phyloP scores from a whole-genome alignment of 2,888 invertebrate species.

The Diploptera punctata region DNA sequence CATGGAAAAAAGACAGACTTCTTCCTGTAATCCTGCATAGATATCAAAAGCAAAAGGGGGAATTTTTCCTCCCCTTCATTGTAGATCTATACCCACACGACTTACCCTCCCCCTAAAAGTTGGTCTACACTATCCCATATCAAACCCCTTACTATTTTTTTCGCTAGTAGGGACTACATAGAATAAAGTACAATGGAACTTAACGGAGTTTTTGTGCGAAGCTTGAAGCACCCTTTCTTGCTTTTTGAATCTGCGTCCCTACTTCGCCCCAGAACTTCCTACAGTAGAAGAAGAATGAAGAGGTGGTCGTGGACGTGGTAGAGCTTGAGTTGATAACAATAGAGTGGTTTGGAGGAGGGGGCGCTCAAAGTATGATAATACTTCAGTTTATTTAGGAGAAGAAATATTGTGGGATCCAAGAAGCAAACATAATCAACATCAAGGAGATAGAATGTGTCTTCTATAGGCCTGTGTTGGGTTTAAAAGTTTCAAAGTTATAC shows the following conservation, averaged over 20 bases:
- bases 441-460: no score
- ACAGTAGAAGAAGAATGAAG: conserved; percentile 15
- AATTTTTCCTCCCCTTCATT: conserved; percentile 10
- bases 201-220: conserved; percentile 35
- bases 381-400: no score
- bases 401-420: no score
- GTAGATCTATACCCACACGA: conserved; percentile 3
- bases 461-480: no score
- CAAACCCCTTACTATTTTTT: conserved; percentile 16
- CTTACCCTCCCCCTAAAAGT: conserved; percentile 4
- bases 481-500: no score
- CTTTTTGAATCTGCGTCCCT: conserved; percentile 13
- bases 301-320: conserved; percentile 3
- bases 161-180: conserved; percentile 14
- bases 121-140: conserved; percentile 12
- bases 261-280: neutral
- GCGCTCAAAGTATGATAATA: no score
- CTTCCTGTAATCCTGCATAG: conserved; percentile 28
- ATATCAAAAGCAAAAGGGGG: conserved; percentile 16
- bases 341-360: neutral
- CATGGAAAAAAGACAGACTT: conserved; percentile 4
- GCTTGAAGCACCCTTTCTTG: conserved; percentile 15
- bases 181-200: conserved; percentile 43
- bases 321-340: conserved; percentile 12
- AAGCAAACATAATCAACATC: no score